These are phyloP conservation scores for Amyelois transitella DNA, from an alignment of 1,140 invertebrate species.

Conservation along the genomic window DNA sequence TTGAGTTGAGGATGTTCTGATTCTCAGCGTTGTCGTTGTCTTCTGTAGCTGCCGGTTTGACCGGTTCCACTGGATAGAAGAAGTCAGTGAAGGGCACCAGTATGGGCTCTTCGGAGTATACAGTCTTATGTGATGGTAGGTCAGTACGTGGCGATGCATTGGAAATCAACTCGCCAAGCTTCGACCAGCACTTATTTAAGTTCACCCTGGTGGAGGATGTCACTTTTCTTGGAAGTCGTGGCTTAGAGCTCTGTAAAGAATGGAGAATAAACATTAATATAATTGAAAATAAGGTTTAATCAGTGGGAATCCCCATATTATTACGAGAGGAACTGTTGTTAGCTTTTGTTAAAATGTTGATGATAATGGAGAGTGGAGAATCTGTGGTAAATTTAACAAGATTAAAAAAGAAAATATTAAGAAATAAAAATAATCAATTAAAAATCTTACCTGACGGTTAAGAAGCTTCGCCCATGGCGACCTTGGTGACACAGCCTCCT, in stretches of 20 bases:
- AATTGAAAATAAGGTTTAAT: background rate
- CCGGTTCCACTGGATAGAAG: conserved; percentile 59
- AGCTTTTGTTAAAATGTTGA: too few species aligned
- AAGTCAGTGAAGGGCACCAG: conserved; percentile 54
- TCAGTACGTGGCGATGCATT: conserved; percentile 58
- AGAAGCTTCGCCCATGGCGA: conserved; percentile 70
- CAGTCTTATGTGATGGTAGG: conserved; percentile 66
- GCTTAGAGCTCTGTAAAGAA: conserved; percentile 68
- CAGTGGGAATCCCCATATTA: background rate
- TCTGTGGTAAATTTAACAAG: background rate
- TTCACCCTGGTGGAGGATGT: conserved; percentile 72
- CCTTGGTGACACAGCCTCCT: conserved; percentile 54
- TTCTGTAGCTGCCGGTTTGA: conserved; percentile 53
- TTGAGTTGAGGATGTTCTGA: conserved; percentile 54
- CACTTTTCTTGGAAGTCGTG: conserved; percentile 70
- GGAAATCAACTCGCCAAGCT: conserved; percentile 73
- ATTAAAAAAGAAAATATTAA: background rate
- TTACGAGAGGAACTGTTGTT: too few species aligned
- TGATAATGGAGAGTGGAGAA: background rate
- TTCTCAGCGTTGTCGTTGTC: conserved; percentile 58
- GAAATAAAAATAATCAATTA: background rate
- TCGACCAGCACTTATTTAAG: conserved; percentile 76
- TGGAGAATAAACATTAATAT: conserved; percentile 16
- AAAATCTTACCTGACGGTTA: conserved; percentile 55
- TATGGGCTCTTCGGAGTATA: conserved; percentile 50